Conservation (phyloP, 2,797 vertebrate genomes). For the Nannoperca australis region DNA sequence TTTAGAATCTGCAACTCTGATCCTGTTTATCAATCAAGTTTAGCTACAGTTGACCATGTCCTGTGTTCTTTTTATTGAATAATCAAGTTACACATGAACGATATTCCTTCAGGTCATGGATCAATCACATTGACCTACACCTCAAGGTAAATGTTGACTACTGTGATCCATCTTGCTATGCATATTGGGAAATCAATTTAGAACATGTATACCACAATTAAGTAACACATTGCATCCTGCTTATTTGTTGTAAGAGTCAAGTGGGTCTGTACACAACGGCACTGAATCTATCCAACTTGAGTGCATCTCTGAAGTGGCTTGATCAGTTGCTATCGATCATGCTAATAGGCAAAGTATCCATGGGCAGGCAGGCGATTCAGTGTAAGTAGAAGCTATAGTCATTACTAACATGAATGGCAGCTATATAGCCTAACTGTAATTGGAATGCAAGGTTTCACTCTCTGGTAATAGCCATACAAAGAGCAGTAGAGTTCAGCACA, state of each 20-base stretch:
- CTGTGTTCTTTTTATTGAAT: constrained; percentile 8
- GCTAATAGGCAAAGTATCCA: constrained; percentile 50
- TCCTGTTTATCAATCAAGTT: background rate
- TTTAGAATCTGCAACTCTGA: background rate
- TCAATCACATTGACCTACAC: constrained; percentile 9
- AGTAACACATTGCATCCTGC: background rate
- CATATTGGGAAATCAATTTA: constrained; percentile 26
- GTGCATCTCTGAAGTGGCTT: constrained; percentile 44
- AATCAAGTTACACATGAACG: background rate
- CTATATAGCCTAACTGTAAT: constrained; percentile 72
- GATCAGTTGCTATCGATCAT: constrained; percentile 69
- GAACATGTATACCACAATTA: constrained; percentile 1
- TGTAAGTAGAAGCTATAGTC: constrained; percentile 61
- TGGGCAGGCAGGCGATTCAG: constrained; percentile 36
- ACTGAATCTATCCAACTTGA: constrained; percentile 31
- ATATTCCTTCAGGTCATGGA: background rate
- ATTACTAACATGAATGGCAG: constrained; percentile 74
- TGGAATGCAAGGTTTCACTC: constrained; percentile 74
- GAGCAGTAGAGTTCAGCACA: constrained; percentile 64
- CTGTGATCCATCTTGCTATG: background rate
- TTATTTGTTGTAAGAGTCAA: constrained; percentile 29
- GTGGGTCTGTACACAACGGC: constrained; percentile 5
- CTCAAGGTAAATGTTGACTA: constrained; percentile 18
- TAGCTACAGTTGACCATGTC: background rate
- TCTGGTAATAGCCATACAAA: constrained; percentile 71